Conservation (phyloP, 2,113 vertebrate species). For the Candoia aspera region DNA sequence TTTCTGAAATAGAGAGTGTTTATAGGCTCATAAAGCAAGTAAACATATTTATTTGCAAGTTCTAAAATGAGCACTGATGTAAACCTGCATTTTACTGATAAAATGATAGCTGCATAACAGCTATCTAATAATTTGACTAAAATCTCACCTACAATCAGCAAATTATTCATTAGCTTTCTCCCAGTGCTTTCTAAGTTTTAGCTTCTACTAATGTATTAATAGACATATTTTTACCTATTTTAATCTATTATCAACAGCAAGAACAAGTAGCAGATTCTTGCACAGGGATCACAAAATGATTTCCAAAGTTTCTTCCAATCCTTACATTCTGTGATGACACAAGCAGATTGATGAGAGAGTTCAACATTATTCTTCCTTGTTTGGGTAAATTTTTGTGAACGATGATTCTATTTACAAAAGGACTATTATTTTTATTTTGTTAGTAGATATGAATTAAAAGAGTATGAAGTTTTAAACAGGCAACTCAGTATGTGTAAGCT, state of each 20-base stretch:
- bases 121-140: background rate
- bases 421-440: background rate
- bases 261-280: background rate
- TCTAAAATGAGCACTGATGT: background rate
- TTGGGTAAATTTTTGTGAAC: background rate
- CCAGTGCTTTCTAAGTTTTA: background rate
- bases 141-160: background rate
- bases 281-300: background rate
- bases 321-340: background rate
- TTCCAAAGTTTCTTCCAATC: background rate
- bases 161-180: background rate
- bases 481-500: background rate
- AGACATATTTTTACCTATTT: background rate
- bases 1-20: background rate
- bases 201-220: background rate
- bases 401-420: background rate
- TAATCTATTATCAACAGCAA: background rate
- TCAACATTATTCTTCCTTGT: background rate
- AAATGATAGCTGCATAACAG: background rate
- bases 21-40: background rate
- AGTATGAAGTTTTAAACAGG: background rate
- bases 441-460: background rate
- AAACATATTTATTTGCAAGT: constrained; percentile 22
- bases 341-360: background rate
- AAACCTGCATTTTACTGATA: constrained; percentile 3